Evolutionary conservation across 2,797 vertebrate species (phyloP), one percentile per base, ranked within the genome.

Genomic region (Odontamblyopus rebecca): DNA sequence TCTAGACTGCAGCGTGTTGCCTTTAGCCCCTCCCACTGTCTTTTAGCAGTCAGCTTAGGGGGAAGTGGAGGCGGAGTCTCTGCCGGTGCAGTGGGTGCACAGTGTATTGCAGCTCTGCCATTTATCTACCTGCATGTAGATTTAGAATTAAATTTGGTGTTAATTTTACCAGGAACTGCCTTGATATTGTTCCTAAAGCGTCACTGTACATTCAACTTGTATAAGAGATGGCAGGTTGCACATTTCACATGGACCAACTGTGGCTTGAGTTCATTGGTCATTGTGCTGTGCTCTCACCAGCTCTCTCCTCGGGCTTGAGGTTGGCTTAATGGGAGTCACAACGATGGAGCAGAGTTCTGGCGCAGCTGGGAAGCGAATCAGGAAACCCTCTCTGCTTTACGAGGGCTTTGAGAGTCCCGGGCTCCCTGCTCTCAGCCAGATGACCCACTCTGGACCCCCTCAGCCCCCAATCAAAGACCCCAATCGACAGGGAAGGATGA

Each of bases 401-500:
- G 97, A 98, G 86, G 97, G 96, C 69, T 98, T 98, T 61, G 97
- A 98, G 89, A 95, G 97, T 73, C 95, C 96, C 0, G 95, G 93
- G 53, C 89, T 97, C 93, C 94, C 94, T 0, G 91, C 92, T 0
- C 57, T 87, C 30, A 93, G 81, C 54, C 95, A 94, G 0, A 78
- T 91, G 9, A 29, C 91, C 18, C 88, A 87, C 6, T 70, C 80
- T 0, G 93, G 95, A 1, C 95, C 94, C 29, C 89, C 88, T 0
- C 92, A 91, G 56, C 96, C 96, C 0, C 90, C 93, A 3, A 94
- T 96, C 19, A 94, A 92, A 68, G 97, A 97, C 73, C 93, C 95
- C 11, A 93, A 82, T 82, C 94, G 96, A 1, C 95, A 89, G 0
- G 96, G 96, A 3, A 92, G 95, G 64, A 91, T 96, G 82, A 98